Percentiles rank a stretch among this genome's conserved stretches.
These are phyloP conservation scores for Bettongia penicillata DNA, from an alignment of 2,113 vertebrate genomes.

Conservation along the genomic window DNA sequence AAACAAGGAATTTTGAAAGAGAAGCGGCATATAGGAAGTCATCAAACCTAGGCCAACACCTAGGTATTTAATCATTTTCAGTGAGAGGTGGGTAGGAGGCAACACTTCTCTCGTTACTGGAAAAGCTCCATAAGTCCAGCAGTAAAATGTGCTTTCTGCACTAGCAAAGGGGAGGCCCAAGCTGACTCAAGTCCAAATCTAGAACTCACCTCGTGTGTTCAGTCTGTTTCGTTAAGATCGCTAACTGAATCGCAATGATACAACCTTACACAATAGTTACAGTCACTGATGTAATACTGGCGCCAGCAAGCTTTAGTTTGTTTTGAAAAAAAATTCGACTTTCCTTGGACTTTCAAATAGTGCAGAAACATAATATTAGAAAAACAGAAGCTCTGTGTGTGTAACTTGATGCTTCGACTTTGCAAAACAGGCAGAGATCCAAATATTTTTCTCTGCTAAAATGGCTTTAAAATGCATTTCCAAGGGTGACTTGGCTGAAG, in stretches of 20 bases:
- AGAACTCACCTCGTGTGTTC: constrained; percentile 61
- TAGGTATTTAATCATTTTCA: constrained; percentile 62
- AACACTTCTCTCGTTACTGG: constrained; percentile 73
- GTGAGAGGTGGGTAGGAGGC: constrained; percentile 69
- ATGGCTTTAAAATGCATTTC: constrained; percentile 84
- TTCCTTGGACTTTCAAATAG: constrained; percentile 83
- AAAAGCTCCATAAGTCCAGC: constrained; percentile 69
- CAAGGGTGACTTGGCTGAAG: constrained; percentile 83
- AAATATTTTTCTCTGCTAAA: constrained; percentile 83
- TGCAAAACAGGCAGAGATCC: constrained; percentile 84
- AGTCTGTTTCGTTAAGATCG: constrained; percentile 58
- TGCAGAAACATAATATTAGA: constrained; percentile 85
- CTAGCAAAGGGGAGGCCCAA: constrained; percentile 65
- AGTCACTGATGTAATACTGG: constrained; percentile 78
- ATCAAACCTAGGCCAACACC: constrained; percentile 50
- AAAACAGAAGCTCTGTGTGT: constrained; percentile 81
- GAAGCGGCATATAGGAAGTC: not conserved
- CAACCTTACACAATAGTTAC: constrained; percentile 71
- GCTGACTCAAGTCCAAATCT: constrained; percentile 52
- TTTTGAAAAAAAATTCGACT: constrained; percentile 81
- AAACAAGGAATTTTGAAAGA: not conserved
- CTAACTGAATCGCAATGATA: constrained; percentile 70
- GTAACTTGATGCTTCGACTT: constrained; percentile 85
- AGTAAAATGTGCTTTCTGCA: constrained; percentile 69
- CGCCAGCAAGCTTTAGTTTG: constrained; percentile 84